Base-by-base conservation (phyloP, 2,113 vertebrate species). In the Cavia aperea region DNA sequence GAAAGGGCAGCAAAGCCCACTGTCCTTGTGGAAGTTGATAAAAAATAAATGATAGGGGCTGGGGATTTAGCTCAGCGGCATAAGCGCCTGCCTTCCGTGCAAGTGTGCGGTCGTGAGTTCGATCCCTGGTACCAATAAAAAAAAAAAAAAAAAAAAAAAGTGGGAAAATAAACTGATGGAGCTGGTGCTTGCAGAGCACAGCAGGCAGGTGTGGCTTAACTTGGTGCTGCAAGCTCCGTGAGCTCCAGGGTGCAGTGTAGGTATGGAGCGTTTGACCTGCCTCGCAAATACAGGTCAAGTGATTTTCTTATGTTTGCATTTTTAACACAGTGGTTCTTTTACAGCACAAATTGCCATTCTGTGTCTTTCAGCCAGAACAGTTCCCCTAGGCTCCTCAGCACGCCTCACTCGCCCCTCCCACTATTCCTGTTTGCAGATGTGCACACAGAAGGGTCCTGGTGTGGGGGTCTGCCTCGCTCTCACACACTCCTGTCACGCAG, bases 321-420 rank as follows among this genome's bases (percentile, higher is more conserved):
- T 81, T 94, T 63, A 90, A 33, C 24, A 15, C 43, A 56, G 43
- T 26, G 68, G 82, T 56, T 46, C 33, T 54, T 36, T 77, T 56
- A 68, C 70, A 84, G 23, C 12, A 29, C 9, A 5, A 56, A 6
- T 78, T 62, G 26, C 49, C 60, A 29, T 43, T 82, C 18, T 72
- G 36, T 66, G 31, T 5, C 14, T 93, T 63, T 58, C 13, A 51
- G 11, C 39, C 66, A 49, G n/a, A 29, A 15, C 51, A 85, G 72
- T 31, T 26, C 46, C 23, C 21, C 2, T 1, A 16, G 78, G 75
- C 26, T 43, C 65, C 68, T 24, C 15, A 23, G 11, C 29, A 23
- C 14, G 0, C 29, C 21, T 78, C 16, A 0, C 33, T 33, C 24
- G 23, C 12, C 60, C 31, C 6, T 39, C 54, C 60, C 60, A 29